phyloP scores from a whole-genome alignment of 1,140 invertebrate species.

The Mamestra configurata region DNA sequence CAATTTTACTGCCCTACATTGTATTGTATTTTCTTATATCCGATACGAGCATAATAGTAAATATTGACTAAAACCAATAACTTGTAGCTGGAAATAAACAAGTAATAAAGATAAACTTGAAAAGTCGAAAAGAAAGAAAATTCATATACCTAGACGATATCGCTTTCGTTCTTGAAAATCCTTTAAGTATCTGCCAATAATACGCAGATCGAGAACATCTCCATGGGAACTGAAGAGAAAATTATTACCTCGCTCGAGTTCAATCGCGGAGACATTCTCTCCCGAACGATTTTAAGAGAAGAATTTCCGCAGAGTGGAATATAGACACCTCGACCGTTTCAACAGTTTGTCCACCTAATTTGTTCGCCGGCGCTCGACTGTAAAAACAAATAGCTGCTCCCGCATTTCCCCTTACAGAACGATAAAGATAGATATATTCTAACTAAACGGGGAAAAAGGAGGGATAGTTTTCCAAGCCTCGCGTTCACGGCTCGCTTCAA shows the following conservation, averaged over 20 bases:
- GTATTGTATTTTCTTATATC: conserved; percentile 17
- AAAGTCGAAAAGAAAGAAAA: conserved; percentile 34
- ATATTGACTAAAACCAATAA: conserved; percentile 30
- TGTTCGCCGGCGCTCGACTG: conserved; percentile 84
- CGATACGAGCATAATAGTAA: background rate
- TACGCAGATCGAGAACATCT: conserved; percentile 68
- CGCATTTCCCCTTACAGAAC: conserved; percentile 72
- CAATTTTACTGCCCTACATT: background rate
- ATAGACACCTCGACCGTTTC: conserved; percentile 85
- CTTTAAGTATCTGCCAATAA: conserved; percentile 68
- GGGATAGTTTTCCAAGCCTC: conserved; percentile 69
- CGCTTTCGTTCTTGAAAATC: conserved; percentile 60
- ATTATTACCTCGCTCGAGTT: conserved; percentile 80
- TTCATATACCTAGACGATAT: conserved; percentile 57
- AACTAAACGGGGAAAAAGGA: conserved; percentile 68
- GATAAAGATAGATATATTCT: conserved; percentile 78
- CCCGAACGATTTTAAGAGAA: conserved; percentile 79
- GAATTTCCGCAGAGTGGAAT: conserved; percentile 81
- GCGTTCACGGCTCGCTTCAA: conserved; percentile 68
- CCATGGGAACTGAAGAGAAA: conserved; percentile 74
- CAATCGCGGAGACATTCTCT: conserved; percentile 74
- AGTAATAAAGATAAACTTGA: conserved; percentile 29
- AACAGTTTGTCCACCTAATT: conserved; percentile 88
- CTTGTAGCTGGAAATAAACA: conserved; percentile 20
- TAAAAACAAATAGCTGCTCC: conserved; percentile 85